phyloP scores from a whole-genome alignment of 2,113 vertebrate species.

The Pteropus alecto region DNA sequence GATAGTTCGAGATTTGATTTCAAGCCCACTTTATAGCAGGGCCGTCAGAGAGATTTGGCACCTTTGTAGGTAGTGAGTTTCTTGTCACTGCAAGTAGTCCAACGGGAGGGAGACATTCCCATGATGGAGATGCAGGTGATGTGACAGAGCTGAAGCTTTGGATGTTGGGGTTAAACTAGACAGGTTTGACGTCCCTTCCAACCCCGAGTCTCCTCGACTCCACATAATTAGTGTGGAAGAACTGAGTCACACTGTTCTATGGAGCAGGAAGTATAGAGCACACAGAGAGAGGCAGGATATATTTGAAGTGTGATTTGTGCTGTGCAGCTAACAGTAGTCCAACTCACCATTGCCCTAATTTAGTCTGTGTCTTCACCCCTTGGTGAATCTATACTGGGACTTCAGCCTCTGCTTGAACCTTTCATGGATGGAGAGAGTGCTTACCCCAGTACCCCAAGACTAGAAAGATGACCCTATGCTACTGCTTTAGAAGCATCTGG shows the following conservation, averaged over 20 bases:
- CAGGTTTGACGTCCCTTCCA: neutral
- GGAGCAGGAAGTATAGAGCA: fast-evolving
- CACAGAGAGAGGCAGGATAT: neutral
- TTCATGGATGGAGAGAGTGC: neutral
- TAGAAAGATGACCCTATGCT: neutral
- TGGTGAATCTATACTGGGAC: neutral
- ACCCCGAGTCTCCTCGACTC: neutral
- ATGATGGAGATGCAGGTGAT: too few species aligned
- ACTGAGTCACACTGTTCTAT: neutral
- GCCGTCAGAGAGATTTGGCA: neutral
- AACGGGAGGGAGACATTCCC: neutral
- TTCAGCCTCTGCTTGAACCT: neutral
- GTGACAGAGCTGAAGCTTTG: neutral
- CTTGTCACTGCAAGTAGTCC: neutral
- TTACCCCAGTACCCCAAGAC: neutral
- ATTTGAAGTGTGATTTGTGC: neutral
- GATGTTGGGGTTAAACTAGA: neutral
- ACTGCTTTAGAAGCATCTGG: neutral
- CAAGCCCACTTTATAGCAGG: neutral
- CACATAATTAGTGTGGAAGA: neutral
- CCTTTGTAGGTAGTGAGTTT: neutral
- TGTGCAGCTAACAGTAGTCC: neutral
- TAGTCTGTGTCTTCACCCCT: neutral
- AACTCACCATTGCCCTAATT: neutral
- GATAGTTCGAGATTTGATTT: neutral